Conservation (phyloP, 2,113 vertebrate genomes). For the Fregetta grallaria region DNA sequence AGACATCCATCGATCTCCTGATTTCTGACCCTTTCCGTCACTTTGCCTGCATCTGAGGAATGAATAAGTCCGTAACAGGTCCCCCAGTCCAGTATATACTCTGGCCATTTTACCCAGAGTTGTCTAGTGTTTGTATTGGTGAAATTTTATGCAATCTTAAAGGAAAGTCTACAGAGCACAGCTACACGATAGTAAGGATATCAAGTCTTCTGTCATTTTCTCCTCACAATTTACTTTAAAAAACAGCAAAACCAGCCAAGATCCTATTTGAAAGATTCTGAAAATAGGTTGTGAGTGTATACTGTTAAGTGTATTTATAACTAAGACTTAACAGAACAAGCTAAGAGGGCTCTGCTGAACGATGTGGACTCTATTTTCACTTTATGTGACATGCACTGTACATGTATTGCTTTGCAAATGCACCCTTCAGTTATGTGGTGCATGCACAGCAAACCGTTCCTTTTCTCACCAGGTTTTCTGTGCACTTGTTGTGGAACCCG, state of each 20-base stretch:
- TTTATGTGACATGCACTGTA: too few species aligned
- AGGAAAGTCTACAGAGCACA: not conserved
- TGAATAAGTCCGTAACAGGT: not conserved
- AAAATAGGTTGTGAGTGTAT: not conserved
- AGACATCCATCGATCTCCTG: fast-evolving
- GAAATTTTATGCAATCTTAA: not conserved
- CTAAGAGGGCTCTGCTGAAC: not conserved
- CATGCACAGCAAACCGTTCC: not conserved
- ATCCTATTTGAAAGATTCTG: not conserved
- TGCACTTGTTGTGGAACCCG: not conserved
- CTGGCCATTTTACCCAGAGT: not conserved
- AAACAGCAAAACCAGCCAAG: not conserved
- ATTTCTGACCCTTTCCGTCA: not conserved
- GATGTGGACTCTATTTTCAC: not conserved
- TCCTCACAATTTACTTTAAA: not conserved
- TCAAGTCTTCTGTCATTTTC: not conserved
- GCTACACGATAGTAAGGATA: fast-evolving
- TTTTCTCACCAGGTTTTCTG: not conserved
- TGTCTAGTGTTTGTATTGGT: not conserved
- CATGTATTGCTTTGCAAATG: not conserved
- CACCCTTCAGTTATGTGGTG: not conserved
- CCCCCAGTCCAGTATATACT: not conserved
- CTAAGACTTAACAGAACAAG: not conserved
- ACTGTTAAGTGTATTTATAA: not conserved
- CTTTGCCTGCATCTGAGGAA: not conserved